Percentiles rank a stretch among this genome's conserved stretches.
Conservation (phyloP, 2,888 invertebrate species). For the Drosophila nigritarsus region DNA sequence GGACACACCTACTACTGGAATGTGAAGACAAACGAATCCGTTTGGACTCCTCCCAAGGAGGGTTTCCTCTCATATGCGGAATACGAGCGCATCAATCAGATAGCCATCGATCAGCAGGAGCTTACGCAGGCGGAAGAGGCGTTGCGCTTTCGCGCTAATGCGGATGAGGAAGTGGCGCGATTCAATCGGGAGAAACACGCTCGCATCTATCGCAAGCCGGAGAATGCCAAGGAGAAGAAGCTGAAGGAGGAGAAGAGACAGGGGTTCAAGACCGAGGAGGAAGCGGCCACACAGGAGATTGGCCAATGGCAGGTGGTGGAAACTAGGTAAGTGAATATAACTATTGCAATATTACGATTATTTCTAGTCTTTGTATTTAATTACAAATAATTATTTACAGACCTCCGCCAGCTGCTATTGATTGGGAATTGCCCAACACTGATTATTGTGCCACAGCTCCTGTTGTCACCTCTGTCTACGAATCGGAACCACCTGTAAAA, state of each 20-base stretch:
- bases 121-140: constrained; percentile 85
- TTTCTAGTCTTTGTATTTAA: neutral
- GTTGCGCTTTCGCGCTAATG: constrained; percentile 85
- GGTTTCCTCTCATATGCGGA: constrained; percentile 89
- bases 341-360: constrained; percentile 34
- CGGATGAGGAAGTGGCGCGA: constrained; percentile 85
- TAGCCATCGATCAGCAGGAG: constrained; percentile 86
- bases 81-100: constrained; percentile 87
- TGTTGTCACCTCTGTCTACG: constrained; percentile 66
- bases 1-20: constrained; percentile 95
- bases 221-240: constrained; percentile 76
- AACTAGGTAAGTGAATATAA: constrained; percentile 85
- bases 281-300: constrained; percentile 88
- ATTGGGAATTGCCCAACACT: constrained; percentile 90
- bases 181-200: constrained; percentile 84
- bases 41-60: constrained; percentile 91
- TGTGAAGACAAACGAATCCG: constrained; percentile 91
- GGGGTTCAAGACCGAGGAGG: constrained; percentile 85
- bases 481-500: constrained; percentile 81
- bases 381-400: constrained; percentile 38
- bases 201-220: constrained; percentile 76
- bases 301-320: constrained; percentile 91
- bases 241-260: constrained; percentile 85
- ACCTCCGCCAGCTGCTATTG: constrained; percentile 85
- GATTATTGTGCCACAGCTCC: constrained; percentile 76